Evolutionary conservation across 2,888 invertebrate species (phyloP).

Genomic region (Abrostola triplasia): DNA sequence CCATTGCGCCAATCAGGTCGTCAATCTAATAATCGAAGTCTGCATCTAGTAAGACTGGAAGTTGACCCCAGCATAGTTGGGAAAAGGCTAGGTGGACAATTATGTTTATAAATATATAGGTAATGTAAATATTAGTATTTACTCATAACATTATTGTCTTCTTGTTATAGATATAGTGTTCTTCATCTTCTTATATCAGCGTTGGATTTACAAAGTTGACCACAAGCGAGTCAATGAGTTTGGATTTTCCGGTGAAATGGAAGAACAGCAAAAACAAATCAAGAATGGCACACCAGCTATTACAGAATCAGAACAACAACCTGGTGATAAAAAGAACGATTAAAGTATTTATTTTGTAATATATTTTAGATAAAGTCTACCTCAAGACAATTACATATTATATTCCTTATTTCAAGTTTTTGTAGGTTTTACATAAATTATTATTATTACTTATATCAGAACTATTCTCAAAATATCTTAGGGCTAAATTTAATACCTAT

Average conservation of each 20-base stretch:
- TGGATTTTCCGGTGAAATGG: slow-evolving; percentile 98
- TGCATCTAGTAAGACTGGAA: too few relatives aligned
- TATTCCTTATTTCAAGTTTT: slow-evolving; percentile 29
- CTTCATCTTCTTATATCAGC: slow-evolving; percentile 99
- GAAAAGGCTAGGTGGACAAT: too few relatives aligned
- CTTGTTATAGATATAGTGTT: slow-evolving; percentile 96
- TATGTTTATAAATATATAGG: too few relatives aligned
- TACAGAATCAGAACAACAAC: slow-evolving; percentile 68
- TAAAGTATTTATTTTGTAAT: slow-evolving; percentile 60
- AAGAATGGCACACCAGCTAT: slow-evolving; percentile 76
- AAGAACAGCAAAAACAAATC: slow-evolving; percentile 85
- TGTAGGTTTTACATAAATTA: not conserved
- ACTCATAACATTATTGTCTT: slow-evolving; percentile 10
- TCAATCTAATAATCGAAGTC: too few relatives aligned
- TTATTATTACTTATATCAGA: too few relatives aligned
- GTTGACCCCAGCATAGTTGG: too few relatives aligned
- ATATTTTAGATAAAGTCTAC: slow-evolving; percentile 35
- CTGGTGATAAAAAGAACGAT: slow-evolving; percentile 83
- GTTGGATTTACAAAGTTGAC: slow-evolving; percentile 99
- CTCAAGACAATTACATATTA: slow-evolving; percentile 27
- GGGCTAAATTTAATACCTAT: too few relatives aligned
- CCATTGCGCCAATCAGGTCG: too few relatives aligned
- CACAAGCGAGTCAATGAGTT: slow-evolving; percentile 98
- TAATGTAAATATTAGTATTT: too few relatives aligned
- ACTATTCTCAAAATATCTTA: too few relatives aligned